These are phyloP conservation scores for Leptocoma aspasia DNA, from an alignment of 2,113 vertebrate genomes.

Conservation along the genomic window DNA sequence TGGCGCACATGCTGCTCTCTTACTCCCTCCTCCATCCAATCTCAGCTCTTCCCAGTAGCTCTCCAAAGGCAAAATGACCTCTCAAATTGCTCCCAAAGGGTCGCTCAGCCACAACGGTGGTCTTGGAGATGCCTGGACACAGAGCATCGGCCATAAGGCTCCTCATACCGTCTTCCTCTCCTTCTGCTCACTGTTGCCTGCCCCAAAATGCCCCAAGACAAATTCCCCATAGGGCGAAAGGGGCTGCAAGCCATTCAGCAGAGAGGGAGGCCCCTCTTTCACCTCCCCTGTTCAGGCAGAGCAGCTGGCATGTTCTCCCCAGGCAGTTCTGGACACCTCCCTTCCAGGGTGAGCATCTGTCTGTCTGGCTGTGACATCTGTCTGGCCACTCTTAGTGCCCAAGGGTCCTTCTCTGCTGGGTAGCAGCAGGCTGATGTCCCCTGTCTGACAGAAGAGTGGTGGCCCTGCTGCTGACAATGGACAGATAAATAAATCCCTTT, in stretches of 20 bases:
- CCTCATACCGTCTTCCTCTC: not conserved
- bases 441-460: not conserved
- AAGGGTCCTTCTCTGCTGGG: not conserved
- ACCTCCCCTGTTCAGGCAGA: not conserved
- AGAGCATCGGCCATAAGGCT: not conserved
- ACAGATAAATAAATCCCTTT: not conserved
- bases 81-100: not conserved
- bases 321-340: not conserved
- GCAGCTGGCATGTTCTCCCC: not conserved
- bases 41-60: not conserved
- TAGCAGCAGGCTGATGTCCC: not conserved
- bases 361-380: not conserved
- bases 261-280: not conserved
- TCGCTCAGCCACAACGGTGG: not conserved
- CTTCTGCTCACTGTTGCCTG: accelerated
- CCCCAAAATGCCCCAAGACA: not conserved
- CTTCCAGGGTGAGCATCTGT: not conserved
- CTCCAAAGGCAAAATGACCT: not conserved
- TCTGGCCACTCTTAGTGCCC: not conserved
- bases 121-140: not conserved
- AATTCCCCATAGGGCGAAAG: not conserved
- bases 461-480: not conserved
- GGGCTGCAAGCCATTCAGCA: not conserved
- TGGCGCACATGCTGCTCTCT: not conserved
- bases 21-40: not conserved